Conservation (phyloP, 2,797 vertebrate genomes). For the Bovichtus variegatus region DNA sequence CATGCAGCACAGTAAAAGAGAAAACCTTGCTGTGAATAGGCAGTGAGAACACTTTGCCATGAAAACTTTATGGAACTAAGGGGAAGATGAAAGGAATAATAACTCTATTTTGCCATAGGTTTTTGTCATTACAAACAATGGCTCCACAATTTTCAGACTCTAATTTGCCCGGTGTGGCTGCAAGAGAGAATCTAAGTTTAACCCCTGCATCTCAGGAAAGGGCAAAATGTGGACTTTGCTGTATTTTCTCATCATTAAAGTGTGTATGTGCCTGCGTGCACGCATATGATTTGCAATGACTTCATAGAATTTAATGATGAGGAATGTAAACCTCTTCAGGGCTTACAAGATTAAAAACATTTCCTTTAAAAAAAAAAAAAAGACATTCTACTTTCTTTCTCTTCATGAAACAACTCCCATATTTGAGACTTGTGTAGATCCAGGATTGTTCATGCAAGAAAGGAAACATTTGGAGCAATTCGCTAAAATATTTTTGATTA, state of each 20-base stretch:
- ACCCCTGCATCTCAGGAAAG: slow-evolving; percentile 27
- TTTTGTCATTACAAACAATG: slow-evolving; percentile 60
- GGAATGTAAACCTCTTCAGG: slow-evolving; percentile 28
- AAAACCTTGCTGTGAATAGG: slow-evolving; percentile 50
- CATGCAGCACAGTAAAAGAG: slow-evolving; percentile 53
- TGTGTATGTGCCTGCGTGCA: not conserved
- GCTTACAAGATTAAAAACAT: not conserved
- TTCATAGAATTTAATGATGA: slow-evolving; percentile 34
- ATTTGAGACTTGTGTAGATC: slow-evolving; percentile 4
- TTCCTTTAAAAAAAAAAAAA: slow-evolving; percentile 1
- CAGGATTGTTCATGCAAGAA: slow-evolving; percentile 9
- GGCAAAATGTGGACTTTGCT: slow-evolving; percentile 17
- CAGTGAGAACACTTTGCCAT: slow-evolving; percentile 44
- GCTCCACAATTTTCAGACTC: slow-evolving; percentile 19
- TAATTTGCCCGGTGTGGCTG: slow-evolving; percentile 48
- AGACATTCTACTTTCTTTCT: not conserved
- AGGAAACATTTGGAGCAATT: not conserved
- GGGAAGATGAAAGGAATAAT: slow-evolving; percentile 57
- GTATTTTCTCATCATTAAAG: slow-evolving; percentile 31
- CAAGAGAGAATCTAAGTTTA: slow-evolving; percentile 37
- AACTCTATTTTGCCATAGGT: slow-evolving; percentile 37
- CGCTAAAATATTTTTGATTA: slow-evolving; percentile 30
- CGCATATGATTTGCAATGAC: not conserved
- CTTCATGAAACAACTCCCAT: not conserved
- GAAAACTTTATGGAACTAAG: slow-evolving; percentile 65